These are phyloP conservation scores for Rhopilema esculentum DNA, from an alignment of 30 jellyfish, hydroid and myxozoan genomes.

Conservation along the genomic window DNA sequence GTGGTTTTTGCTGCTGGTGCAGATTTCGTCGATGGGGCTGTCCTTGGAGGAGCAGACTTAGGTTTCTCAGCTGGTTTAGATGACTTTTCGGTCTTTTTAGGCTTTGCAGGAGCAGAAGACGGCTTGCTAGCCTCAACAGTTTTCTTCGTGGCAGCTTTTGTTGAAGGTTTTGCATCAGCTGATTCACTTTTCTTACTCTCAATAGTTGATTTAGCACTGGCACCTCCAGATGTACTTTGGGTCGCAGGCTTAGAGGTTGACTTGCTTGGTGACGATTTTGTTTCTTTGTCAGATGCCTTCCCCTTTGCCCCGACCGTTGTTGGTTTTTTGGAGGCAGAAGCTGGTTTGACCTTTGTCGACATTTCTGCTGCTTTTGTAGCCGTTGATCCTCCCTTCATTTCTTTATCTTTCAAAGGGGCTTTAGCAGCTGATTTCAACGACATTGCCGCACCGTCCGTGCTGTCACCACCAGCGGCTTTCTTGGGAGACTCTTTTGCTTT, in stretches of 20 bases:
- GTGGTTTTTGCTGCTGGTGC: slow-evolving; percentile 37
- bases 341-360: not conserved
- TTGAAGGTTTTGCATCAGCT: not conserved
- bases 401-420: slow-evolving; percentile 1
- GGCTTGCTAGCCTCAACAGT: slow-evolving; percentile 41
- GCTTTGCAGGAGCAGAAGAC: slow-evolving; percentile 59
- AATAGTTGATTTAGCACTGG: slow-evolving; percentile 3
- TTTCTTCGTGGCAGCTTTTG: slow-evolving; percentile 22
- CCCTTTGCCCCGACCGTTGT: not conserved
- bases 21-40: slow-evolving; percentile 37
- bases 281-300: not conserved
- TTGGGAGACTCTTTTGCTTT: not conserved
- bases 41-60: slow-evolving; percentile 39
- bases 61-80: slow-evolving; percentile 52
- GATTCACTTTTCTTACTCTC: not conserved
- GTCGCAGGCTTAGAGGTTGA: slow-evolving; percentile 5
- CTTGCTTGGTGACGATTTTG: slow-evolving; percentile 3
- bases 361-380: slow-evolving; percentile 7
- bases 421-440: slow-evolving; percentile 4
- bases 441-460: slow-evolving; percentile 42
- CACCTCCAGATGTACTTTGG: slow-evolving; percentile 12
- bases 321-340: not conserved
- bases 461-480: slow-evolving; percentile 22
- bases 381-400: not conserved
- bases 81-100: slow-evolving; percentile 2